phyloP scores from a whole-genome alignment of 37 sponge, comb jelly and placozoan genomes.

The Dysidea cf. avara region DNA sequence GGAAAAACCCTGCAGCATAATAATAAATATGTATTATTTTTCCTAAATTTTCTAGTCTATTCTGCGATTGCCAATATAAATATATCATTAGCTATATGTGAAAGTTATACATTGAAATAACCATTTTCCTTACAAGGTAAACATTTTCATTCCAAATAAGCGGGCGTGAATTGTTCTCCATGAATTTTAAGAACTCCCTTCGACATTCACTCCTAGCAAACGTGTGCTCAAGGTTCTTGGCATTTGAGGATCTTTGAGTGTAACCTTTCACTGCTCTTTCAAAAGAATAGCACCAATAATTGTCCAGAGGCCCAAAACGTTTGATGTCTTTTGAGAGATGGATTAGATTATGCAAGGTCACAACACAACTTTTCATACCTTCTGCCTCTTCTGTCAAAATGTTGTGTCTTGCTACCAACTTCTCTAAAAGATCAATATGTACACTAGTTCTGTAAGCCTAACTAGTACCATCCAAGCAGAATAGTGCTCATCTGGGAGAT shows the following conservation, averaged over 20 bases:
- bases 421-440: not conserved
- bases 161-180: not conserved
- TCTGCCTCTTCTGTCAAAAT: constrained; percentile 2
- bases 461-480: not conserved
- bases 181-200: constrained; percentile 6
- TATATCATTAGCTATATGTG: too few species aligned
- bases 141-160: too few species aligned
- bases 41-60: too few species aligned
- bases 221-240: constrained; percentile 1
- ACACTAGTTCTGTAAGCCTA: constrained; percentile 34
- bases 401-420: constrained; percentile 1
- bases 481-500: not conserved
- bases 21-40: too few species aligned
- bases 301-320: constrained; percentile 24
- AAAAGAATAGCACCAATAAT: constrained; percentile 14
- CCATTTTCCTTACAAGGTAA: too few species aligned
- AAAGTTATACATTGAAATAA: too few species aligned
- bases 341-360: constrained; percentile 4
- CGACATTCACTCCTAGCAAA: not conserved
- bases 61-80: too few species aligned
- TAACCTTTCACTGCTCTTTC: constrained; percentile 9
- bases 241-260: not conserved
- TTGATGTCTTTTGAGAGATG: not conserved
- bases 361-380: not conserved
- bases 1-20: too few species aligned